Base-by-base conservation (phyloP, 64 coral and sea anemone species). In the Montipora capricornis region DNA sequence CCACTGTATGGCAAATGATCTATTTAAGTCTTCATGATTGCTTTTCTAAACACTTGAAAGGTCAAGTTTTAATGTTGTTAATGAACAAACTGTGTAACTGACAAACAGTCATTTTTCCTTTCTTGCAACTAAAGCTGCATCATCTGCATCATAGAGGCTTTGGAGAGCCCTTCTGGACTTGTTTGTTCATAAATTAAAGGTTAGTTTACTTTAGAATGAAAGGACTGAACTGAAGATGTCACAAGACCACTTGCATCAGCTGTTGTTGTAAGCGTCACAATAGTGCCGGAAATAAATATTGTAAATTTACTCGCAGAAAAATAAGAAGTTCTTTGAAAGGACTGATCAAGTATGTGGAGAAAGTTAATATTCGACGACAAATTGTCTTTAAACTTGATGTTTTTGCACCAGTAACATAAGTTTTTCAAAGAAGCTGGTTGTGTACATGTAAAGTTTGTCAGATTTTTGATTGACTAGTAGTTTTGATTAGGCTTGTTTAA, bases 161-260 rank as follows among this genome's bases (percentile, higher is more conserved):
- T 86, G 82, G 82, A 86, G 82, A 71, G 82, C 82, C 66, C 82
- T 86, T 71, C 82, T 86, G 82, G 82, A 86, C 82, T 86, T 86
- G n/a, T 86, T 20, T 86, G 64, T 86, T 68, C 59, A 59, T 73
- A 50, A 47, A 3, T 50, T 50, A 48, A 45, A 68, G 45, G 26
- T 69, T 49, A 86, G 60, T 86, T 71, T 2, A 24, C 44, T 71
- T 71, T 71, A 8, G 15, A 13, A 73, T 49, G 19, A 17, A n/a
- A 86, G 82, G 45, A 44, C 44, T 16, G 47, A 73, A 14, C 64
- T 73, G 64, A 37, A 37, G 81, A 67, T 76, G 29, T 16, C 19
- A 4, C 76, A 78, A 49, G 76, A 78, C 16, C 14, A 49, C 47
- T 48, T 68, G 14, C 8, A 17, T 5, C 64, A 57, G 53, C 6